Evolutionary conservation across 2,888 invertebrate genomes (phyloP), one percentile per base, ranked within the genome.

Genomic region (Ectropis crepuscularia): DNA sequence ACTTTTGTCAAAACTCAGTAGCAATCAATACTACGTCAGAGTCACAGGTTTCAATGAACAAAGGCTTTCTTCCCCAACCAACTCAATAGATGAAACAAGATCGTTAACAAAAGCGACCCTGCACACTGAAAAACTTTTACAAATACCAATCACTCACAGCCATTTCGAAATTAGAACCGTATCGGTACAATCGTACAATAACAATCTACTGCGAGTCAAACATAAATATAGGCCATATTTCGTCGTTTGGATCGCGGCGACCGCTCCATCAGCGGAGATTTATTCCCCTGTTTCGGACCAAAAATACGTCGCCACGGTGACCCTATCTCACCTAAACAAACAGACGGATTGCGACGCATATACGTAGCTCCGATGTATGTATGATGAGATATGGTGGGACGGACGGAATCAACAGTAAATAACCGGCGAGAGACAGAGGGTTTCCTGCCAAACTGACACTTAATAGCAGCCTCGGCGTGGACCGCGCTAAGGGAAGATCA

Each of bases 361-460:
- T 62, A 57, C 42, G 28, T 38, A 57, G 41, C 41, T n/a, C 51
- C 9, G 55, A 64, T 57, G 28, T 65, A 65, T 63, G 62, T 67
- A 54, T 28, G 51, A 51, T 74, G 68, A 64, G 69, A 68, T 53
- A 68, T 62, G 77, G 71, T 59, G 76, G 71, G 82, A 83, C 86
- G 88, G 86, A 88, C 86, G 80, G 82, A 87, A 90, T 90, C 85
- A 86, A 85, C 86, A 80, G 85, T 89, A 88, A 90, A 88, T 90
- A 90, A 89, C 89, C 75, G 80, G 69, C 73, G 71, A 73, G 87
- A 87, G 89, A 88, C 88, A 81, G 82, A 85, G 88, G 82, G 83
- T 78, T 89, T 90, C 90, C 90, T 88, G 87, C 79, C 81, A 81
- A 85, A 81, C 86, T 85, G 87, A 82, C 86, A 82, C 84, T 83